Evolutionary conservation across 2,797 vertebrate genomes (phyloP).

Genomic region (Sarcoramphus papa): DNA sequence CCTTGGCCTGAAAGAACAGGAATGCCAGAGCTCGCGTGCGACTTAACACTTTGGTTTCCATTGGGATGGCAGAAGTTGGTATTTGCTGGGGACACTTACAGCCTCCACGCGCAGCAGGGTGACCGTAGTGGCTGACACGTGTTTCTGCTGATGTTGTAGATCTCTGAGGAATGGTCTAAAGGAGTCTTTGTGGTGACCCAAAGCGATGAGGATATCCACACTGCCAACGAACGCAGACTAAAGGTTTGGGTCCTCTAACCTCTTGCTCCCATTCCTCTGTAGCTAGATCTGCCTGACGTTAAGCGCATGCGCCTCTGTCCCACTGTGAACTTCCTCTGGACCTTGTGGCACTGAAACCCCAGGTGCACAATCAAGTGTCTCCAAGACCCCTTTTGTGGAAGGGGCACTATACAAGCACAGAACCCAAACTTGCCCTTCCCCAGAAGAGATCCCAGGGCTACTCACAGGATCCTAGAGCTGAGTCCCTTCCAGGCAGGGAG

Average conservation of each 20-base stretch:
- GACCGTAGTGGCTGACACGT: neutral
- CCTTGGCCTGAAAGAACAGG: neutral
- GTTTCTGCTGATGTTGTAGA: conserved; percentile 67
- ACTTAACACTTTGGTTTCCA: neutral
- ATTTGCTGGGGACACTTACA: neutral
- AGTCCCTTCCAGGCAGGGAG: neutral
- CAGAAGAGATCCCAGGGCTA: neutral
- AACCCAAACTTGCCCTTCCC: neutral
- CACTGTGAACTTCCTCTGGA: neutral
- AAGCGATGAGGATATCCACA: conserved; percentile 93
- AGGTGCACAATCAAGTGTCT: too few relatives aligned
- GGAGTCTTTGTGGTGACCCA: conserved; percentile 79
- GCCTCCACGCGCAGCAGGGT: fast-evolving
- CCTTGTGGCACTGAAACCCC: neutral
- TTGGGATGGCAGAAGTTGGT: neutral
- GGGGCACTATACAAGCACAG: neutral
- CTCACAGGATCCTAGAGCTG: neutral
- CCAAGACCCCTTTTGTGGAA: neutral
- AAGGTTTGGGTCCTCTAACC: conserved; percentile 75
- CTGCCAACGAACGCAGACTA: conserved; percentile 90
- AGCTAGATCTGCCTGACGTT: neutral
- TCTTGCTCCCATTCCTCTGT: neutral
- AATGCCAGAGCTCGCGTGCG: neutral
- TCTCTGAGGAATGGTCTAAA: conserved; percentile 86
- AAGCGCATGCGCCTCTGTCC: neutral